Evolutionary conservation across 2,888 invertebrate genomes (phyloP).

Genomic region (Lepidocyrtoides sp.): DNA sequence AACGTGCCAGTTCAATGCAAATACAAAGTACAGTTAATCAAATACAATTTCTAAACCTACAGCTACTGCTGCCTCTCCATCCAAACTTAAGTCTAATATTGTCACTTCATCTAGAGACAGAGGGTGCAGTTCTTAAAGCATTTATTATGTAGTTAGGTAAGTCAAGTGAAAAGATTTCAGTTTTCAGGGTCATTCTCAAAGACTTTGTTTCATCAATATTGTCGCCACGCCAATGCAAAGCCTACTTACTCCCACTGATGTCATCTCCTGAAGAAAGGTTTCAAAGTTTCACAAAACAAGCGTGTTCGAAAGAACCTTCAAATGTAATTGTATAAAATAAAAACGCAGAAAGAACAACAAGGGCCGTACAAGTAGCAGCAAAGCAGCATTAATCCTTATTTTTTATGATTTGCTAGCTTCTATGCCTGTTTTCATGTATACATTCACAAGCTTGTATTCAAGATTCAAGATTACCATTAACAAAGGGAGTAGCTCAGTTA

Average conservation of each 20-base stretch:
- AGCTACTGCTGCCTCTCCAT: no score
- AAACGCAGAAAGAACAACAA: neutral
- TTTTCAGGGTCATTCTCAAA: slow-evolving; percentile 14
- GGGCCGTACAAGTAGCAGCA: neutral
- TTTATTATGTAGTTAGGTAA: neutral
- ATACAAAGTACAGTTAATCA: no score
- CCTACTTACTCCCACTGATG: slow-evolving; percentile 1
- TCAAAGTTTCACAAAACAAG: neutral
- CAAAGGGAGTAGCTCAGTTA: slow-evolving; percentile 52
- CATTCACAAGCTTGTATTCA: neutral
- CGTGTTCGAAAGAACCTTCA: neutral
- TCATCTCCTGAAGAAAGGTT: neutral
- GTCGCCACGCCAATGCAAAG: slow-evolving; percentile 38
- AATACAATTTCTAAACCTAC: no score
- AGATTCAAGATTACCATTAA: slow-evolving; percentile 4
- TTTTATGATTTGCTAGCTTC: slow-evolving; percentile 17
- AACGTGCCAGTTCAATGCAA: no score
- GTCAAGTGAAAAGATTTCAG: no score
- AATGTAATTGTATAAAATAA: neutral
- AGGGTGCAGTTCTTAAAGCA: neutral
- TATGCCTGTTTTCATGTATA: neutral
- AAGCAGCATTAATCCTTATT: no score
- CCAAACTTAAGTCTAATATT: neutral
- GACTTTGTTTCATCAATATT: neutral
- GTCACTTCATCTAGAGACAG: neutral